These are phyloP conservation scores for Troides aeacus DNA, from an alignment of 2,888 invertebrate species.

Conservation along the genomic window DNA sequence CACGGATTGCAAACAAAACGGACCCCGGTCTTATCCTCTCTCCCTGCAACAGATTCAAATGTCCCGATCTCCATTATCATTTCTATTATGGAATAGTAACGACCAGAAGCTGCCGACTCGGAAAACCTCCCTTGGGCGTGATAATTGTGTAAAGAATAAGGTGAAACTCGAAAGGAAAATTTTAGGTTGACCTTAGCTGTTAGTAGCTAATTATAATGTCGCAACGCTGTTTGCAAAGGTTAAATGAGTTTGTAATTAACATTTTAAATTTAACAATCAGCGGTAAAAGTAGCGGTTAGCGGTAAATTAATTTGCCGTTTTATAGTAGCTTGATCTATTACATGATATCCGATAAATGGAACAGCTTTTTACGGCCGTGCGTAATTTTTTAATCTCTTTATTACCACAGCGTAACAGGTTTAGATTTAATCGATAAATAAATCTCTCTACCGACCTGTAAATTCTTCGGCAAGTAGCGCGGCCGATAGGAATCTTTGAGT, in stretches of 20 bases:
- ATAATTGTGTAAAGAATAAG: slow-evolving; percentile 34
- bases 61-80: slow-evolving; percentile 46
- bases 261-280: slow-evolving; percentile 27
- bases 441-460: neutral
- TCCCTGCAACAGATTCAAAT: slow-evolving; percentile 46
- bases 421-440: slow-evolving; percentile 3
- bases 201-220: slow-evolving; percentile 28
- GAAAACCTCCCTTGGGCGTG: slow-evolving; percentile 33
- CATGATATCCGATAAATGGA: slow-evolving; percentile 8
- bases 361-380: slow-evolving; percentile 12
- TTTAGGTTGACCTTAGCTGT: slow-evolving; percentile 32
- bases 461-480: neutral
- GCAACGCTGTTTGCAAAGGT: slow-evolving; percentile 28
- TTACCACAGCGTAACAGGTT: slow-evolving; percentile 6
- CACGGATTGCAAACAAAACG: slow-evolving; percentile 55
- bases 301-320: slow-evolving; percentile 23
- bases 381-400: slow-evolving; percentile 12
- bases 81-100: slow-evolving; percentile 41
- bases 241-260: slow-evolving; percentile 27
- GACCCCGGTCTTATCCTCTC: slow-evolving; percentile 51
- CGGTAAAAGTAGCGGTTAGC: slow-evolving; percentile 20
- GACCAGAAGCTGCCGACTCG: slow-evolving; percentile 27
- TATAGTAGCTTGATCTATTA: slow-evolving; percentile 11
- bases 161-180: slow-evolving; percentile 32
- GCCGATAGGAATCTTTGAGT: neutral